Evolutionary conservation across 2,113 vertebrate genomes (phyloP).

Genomic region (Prunella fulvescens): DNA sequence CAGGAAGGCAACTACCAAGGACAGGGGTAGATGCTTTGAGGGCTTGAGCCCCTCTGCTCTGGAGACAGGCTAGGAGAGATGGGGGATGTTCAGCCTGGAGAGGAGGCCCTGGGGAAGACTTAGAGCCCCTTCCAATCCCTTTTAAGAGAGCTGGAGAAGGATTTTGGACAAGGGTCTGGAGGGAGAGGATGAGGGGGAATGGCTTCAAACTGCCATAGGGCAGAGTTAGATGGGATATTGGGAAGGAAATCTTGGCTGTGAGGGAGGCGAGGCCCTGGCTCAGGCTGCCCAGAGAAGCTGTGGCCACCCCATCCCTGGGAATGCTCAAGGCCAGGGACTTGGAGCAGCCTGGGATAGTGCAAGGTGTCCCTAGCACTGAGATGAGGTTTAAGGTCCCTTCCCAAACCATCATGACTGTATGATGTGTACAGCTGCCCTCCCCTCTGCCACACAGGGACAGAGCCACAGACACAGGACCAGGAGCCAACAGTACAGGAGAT

Average conservation of each 20-base stretch:
- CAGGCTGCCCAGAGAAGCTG: not conserved
- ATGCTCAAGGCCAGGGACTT: not conserved
- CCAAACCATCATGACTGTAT: not conserved
- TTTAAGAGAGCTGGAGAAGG: not conserved
- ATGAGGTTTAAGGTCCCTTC: not conserved
- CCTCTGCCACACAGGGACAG: not conserved
- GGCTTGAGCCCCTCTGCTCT: not conserved
- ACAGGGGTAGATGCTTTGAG: not conserved
- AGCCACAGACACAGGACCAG: slow-evolving; percentile 17
- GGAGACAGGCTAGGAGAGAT: not conserved
- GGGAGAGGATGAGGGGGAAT: not conserved
- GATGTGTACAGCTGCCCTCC: not conserved
- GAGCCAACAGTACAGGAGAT: slow-evolving; percentile 66
- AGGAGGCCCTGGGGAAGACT: not conserved
- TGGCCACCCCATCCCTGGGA: not conserved
- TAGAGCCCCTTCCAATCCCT: not conserved
- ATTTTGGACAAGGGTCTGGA: not conserved
- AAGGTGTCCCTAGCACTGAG: not conserved
- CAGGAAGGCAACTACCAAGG: not conserved
- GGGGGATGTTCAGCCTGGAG: not conserved
- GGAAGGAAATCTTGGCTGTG: not conserved
- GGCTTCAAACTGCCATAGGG: not conserved
- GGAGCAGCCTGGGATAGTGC: not conserved
- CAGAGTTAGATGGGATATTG: not conserved
- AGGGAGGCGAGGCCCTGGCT: not conserved